phyloP scores from a whole-genome alignment of 2,888 invertebrate genomes.

The Nowickia ferox region DNA sequence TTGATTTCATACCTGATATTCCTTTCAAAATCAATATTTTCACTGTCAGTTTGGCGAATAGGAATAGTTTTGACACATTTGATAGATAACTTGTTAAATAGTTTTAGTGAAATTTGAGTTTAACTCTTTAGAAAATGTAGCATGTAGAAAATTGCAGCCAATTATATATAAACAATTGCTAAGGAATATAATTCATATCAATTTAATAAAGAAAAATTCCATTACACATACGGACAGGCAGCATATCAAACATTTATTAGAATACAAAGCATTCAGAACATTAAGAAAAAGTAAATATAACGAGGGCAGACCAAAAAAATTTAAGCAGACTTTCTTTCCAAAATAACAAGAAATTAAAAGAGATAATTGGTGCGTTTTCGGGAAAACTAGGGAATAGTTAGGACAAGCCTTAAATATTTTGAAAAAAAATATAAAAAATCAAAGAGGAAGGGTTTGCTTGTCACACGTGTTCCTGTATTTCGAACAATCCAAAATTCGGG shows the following conservation, averaged over 20 bases:
- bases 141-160: neutral
- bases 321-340: no score
- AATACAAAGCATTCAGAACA: neutral
- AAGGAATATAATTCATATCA: neutral
- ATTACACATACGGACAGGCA: neutral
- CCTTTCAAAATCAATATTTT: slow-evolving; percentile 20
- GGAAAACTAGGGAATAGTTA: no score
- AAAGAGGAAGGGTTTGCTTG: no score
- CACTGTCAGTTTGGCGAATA: slow-evolving; percentile 34
- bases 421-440: no score
- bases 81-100: slow-evolving; percentile 50
- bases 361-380: no score
- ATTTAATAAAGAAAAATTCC: neutral
- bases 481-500: no score
- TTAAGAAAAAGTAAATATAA: no score
- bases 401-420: no score
- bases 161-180: neutral
- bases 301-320: no score
- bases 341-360: no score
- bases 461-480: no score
- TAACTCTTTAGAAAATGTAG: slow-evolving; percentile 5
- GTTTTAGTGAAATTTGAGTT: slow-evolving; percentile 27
- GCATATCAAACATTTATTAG: neutral
- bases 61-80: slow-evolving; percentile 52
- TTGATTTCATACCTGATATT: slow-evolving; percentile 16